Conservation (phyloP, 2,113 vertebrate species). For the Dermatemys mawii region DNA sequence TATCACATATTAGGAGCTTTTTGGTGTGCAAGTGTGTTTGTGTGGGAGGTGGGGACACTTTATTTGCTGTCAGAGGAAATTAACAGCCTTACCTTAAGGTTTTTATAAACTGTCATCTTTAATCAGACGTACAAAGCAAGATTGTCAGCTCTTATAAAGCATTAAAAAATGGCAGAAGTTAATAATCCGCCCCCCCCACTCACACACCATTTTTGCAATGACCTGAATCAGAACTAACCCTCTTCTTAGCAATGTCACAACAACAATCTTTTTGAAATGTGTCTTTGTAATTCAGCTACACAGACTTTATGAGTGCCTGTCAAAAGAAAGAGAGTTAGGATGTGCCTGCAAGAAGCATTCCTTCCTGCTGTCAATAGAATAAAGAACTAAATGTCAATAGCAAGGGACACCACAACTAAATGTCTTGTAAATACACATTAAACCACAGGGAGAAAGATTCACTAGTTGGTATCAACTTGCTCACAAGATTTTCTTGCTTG, state of each 20-base stretch:
- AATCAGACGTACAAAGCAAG: constrained; percentile 67
- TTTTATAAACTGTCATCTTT: constrained; percentile 75
- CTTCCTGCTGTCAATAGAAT: background rate
- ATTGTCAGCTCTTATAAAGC: constrained; percentile 66
- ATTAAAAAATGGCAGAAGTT: background rate
- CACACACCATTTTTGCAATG: background rate
- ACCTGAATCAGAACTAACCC: constrained; percentile 3
- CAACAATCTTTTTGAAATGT: background rate
- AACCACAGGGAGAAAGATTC: background rate
- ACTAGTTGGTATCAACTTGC: background rate
- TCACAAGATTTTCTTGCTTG: constrained; percentile 5
- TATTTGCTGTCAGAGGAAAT: constrained; percentile 70
- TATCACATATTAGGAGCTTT: constrained; percentile 19
- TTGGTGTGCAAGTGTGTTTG: background rate
- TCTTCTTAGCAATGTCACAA: constrained; percentile 7
- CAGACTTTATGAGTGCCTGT: background rate
- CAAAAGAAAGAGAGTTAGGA: background rate
- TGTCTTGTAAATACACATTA: constrained; percentile 42
- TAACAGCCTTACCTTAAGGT: constrained; percentile 72
- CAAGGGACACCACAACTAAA: background rate
- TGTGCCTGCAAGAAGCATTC: background rate
- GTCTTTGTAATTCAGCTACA: background rate
- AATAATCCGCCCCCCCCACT: background rate
- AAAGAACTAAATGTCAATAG: constrained; percentile 17
- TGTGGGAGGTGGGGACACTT: background rate